Conservation (phyloP, 2,113 vertebrate species). For the Nettapus auritus region DNA sequence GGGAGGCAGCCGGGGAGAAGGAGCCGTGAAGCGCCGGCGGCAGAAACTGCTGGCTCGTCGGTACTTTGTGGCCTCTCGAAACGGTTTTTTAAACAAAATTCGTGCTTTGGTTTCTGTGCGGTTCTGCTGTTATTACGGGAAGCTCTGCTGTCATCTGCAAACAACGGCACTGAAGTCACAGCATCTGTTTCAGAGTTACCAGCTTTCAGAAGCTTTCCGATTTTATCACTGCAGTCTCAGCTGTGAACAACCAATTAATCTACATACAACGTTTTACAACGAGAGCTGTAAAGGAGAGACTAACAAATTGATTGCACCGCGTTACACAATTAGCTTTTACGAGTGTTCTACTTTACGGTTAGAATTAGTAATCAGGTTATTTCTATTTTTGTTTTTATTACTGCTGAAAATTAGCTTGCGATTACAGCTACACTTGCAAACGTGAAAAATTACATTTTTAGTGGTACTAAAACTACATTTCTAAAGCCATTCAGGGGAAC, state of each 20-base stretch:
- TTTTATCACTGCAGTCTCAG: not conserved
- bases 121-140: not conserved
- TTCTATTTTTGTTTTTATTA: not conserved
- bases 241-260: not conserved
- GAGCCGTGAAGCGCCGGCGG: not conserved
- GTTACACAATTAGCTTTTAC: not conserved
- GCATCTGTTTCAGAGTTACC: not conserved
- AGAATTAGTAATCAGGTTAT: not conserved
- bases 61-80: not conserved
- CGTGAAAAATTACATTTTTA: not conserved
- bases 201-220: not conserved
- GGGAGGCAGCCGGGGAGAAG: not conserved
- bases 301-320: not conserved
- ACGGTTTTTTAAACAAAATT: not conserved
- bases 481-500: not conserved
- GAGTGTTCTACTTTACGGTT: not conserved
- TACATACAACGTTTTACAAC: not conserved
- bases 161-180: not conserved
- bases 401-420: not conserved
- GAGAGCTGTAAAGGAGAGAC: not conserved
- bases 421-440: not conserved
- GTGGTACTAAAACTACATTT: not conserved
- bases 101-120: not conserved
- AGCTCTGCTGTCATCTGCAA: not conserved
- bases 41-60: not conserved